These are phyloP conservation scores for Stratiolaelaps scimitus DNA, from an alignment of 1,140 invertebrate genomes.

Conservation along the genomic window DNA sequence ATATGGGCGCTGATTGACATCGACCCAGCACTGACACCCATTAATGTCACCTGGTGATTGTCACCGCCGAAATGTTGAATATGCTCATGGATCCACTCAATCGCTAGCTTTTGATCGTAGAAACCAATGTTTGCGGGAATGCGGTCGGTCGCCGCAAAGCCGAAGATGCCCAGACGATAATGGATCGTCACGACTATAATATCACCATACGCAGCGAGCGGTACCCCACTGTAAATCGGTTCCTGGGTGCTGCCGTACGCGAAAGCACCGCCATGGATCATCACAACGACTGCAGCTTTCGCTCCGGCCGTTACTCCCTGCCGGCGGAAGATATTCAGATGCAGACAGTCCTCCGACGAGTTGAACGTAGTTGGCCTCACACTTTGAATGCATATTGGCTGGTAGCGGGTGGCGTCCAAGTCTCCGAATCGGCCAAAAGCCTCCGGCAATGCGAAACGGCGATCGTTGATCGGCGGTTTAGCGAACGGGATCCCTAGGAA, in stretches of 20 bases:
- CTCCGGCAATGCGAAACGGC: not conserved
- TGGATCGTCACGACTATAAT: not conserved
- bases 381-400: not conserved
- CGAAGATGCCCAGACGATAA: slow-evolving; percentile 3
- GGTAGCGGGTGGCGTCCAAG: not conserved
- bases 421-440: not conserved
- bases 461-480: too few species aligned
- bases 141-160: not conserved
- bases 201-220: not conserved
- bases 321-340: slow-evolving; percentile 7
- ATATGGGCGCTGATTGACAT: slow-evolving; percentile 39
- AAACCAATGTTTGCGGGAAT: slow-evolving; percentile 44
- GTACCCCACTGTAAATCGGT: not conserved
- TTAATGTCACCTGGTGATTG: slow-evolving; percentile 42
- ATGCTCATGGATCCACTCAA: slow-evolving; percentile 40
- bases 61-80: slow-evolving; percentile 40
- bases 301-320: not conserved
- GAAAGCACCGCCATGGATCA: not conserved
- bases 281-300: too few species aligned
- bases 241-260: not conserved
- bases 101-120: slow-evolving; percentile 43
- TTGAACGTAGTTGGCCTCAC: not conserved
- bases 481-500: not conserved
- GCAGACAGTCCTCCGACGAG: not conserved
- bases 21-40: slow-evolving; percentile 43